phyloP scores from a whole-genome alignment of 2,113 vertebrate species.

The Barbus barbus region DNA sequence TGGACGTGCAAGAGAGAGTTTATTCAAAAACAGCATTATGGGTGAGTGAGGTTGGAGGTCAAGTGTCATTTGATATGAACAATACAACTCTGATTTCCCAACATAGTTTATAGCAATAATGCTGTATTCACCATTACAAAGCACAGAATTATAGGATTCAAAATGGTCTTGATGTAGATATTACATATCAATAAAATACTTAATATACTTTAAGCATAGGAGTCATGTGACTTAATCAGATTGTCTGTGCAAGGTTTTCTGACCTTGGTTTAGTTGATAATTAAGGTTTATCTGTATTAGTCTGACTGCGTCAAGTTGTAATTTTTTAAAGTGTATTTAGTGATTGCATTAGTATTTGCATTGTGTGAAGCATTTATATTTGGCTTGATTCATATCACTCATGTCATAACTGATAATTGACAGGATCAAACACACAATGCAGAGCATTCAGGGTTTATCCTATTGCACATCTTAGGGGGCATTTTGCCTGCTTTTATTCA shows the following conservation, averaged over 20 bases:
- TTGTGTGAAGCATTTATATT: background rate
- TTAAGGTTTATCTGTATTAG: background rate
- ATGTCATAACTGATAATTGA: conserved; percentile 8
- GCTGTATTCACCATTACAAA: background rate
- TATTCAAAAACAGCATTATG: background rate
- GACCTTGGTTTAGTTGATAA: background rate
- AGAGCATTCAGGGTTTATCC: background rate
- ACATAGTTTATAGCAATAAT: background rate
- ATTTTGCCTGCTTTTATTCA: conserved; percentile 8
- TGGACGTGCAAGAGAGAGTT: background rate
- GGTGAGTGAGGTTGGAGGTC: background rate
- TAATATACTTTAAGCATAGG: background rate
- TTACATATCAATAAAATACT: background rate
- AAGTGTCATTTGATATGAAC: background rate
- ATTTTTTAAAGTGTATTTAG: background rate
- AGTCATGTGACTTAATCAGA: background rate
- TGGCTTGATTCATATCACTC: background rate
- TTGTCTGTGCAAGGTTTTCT: background rate
- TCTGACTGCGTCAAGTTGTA: background rate
- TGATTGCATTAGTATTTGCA: background rate
- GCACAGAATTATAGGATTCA: background rate
- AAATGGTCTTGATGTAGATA: background rate
- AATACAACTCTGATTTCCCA: background rate
- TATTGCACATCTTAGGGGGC: conserved; percentile 6
- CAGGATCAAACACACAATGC: conserved; percentile 7